These are phyloP conservation scores for Melanerpes formicivorus DNA, from an alignment of 2,113 vertebrate species.

Conservation along the genomic window DNA sequence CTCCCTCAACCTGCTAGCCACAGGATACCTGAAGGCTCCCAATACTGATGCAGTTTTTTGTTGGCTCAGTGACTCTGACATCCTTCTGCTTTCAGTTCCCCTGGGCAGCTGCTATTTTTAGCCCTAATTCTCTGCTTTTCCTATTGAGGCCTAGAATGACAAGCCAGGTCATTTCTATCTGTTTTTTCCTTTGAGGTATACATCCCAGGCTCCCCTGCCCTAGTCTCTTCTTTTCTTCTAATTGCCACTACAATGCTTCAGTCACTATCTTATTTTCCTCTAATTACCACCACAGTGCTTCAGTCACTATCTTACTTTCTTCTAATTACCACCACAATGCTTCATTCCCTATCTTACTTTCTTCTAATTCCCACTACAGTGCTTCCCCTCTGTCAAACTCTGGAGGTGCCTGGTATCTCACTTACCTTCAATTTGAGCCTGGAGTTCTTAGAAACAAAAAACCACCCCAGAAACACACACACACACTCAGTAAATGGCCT, in stretches of 20 bases:
- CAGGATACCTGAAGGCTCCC: background rate
- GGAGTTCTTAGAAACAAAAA: background rate
- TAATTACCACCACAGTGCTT: background rate
- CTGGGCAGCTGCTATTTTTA: background rate
- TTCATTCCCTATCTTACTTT: background rate
- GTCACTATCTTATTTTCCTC: background rate
- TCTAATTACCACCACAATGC: background rate
- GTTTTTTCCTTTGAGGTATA: background rate
- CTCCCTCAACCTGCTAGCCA: too few relatives aligned
- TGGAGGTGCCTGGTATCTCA: background rate
- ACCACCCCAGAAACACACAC: background rate
- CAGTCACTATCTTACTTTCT: background rate
- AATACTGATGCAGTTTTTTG: background rate
- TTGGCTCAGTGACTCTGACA: background rate
- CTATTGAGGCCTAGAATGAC: background rate
- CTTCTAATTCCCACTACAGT: too few relatives aligned
- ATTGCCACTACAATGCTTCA: background rate
- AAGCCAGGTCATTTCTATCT: background rate
- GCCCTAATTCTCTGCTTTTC: background rate
- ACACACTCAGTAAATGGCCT: background rate
- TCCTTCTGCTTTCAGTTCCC: background rate
- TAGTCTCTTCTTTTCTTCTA: background rate
- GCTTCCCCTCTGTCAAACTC: background rate
- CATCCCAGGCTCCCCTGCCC: background rate
- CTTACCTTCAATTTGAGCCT: background rate